Evolutionary conservation across 2,113 vertebrate species (phyloP), one percentile per base, ranked within the genome.

Genomic region (Marmota flaviventris): DNA sequence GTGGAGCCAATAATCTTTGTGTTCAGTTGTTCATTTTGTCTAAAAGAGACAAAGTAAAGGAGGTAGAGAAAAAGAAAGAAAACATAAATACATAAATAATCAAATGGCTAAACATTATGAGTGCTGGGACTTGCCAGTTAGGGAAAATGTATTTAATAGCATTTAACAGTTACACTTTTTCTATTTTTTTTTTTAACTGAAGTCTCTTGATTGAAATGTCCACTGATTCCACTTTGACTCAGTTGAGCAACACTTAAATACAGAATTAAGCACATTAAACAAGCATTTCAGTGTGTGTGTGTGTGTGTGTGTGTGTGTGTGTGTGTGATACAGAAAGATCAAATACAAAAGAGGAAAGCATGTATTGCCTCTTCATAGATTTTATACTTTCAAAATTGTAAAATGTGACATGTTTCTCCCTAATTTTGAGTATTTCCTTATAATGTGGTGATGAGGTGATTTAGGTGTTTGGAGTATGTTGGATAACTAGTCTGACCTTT

Each of bases 121-220:
- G 93, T 97, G 96, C 78, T 96, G 83, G 78, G 95, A 97, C 70
- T 77, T 96, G 95, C 93, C 25, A 88, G 14, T 39, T 77, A 82
- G 22, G 13, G 85, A 61, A 92, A 85, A 96, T 96, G 79, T 96
- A 96, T 95, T 98, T 98, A 98, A 97, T 96, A 97, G 94, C 95
- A 97, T 96, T 98, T 97, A 95, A 97, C 98, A 97, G 85, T 98
- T 97, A 97, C 91, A 96, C 96, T 97, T 98, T 84, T 29, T 61
- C 37, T 63, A 27, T n/a, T 27, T 96, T 97, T 98, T 37, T 79
- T 98, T 61, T 45, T 63, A 27, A 93, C 96, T 96, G 42, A 42
- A 95, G 79, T 98, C 89, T 97, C 84, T 97, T 95, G 87, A 95
- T 90, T 98, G 98, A 67, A 97, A 97, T 98, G 73, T 98, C 82